Evolutionary conservation across 2,888 invertebrate genomes (phyloP), one percentile per base, ranked within the genome.

Genomic region (Vanessa cardui): DNA sequence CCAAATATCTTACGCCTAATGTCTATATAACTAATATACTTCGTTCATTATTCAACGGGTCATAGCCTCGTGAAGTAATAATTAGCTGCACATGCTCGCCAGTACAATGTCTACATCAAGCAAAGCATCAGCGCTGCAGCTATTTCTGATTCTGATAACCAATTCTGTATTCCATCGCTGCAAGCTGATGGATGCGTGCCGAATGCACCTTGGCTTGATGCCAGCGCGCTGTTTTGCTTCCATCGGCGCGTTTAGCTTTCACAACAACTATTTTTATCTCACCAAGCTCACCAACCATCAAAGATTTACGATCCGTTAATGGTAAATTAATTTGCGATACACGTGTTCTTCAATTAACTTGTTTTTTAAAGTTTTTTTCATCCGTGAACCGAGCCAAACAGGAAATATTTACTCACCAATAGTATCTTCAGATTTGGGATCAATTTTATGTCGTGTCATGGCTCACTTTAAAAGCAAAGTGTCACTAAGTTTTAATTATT

Each of bases 231-330:
- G 84, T 80, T 80, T 78, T 76, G 77, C 80, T 73, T 83, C 84
- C 80, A 78, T 83, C 81, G 77, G 62, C 80, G 74, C 75, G 54
- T 44, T 45, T 39, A 50, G 74, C 76, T 77, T 76, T 77, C 80
- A 76, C 76, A 68, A 72, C 76, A 70, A 68, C 78, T 83, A 84
- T 82, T 80, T 83, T 78, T 81, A 80, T 71, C 56, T 39, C 68
- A 58, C 62, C 70, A 73, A 68, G 68, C 71, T 59, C 56, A 70
- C 71, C 67, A 66, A 66, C 61, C 63, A 56, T 39, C 56, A 63
- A 61, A 76, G 79, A 84, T 82, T 84, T 83, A 87, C 81, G 81
- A 81, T 71, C 77, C 72, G 74, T 77, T 84, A 85, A 84, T 84
- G 77, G 79, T 73, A 80, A 81, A 85, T 85, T 84, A 83, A 82